These are phyloP conservation scores for Triops cancriformis DNA, from an alignment of 1,140 invertebrate genomes.

Conservation along the genomic window DNA sequence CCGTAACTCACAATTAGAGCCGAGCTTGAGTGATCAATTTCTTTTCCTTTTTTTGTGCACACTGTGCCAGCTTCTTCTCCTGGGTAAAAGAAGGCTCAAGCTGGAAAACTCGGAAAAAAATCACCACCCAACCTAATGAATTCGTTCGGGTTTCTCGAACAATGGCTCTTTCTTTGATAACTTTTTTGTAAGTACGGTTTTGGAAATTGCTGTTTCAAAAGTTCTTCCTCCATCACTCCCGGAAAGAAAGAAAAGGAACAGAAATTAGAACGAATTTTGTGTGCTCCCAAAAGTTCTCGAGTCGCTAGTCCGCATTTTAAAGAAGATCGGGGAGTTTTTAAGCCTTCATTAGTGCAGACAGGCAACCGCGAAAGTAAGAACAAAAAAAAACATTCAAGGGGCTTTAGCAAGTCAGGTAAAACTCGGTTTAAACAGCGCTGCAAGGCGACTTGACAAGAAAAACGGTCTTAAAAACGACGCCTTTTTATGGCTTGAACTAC, in stretches of 20 bases:
- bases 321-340: not conserved
- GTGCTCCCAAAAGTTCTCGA: not conserved
- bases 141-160: not conserved
- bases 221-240: not conserved
- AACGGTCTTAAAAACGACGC: conserved; percentile 8
- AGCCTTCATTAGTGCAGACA: not conserved
- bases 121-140: not conserved
- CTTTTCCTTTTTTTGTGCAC: not conserved
- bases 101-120: not conserved
- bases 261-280: not conserved
- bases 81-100: not conserved
- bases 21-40: conserved; percentile 7
- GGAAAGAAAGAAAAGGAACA: not conserved
- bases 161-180: not conserved
- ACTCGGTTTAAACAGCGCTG: not conserved
- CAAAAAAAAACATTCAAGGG: too few relatives aligned
- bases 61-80: not conserved
- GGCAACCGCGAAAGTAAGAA: not conserved
- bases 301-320: too few relatives aligned
- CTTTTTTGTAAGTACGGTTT: not conserved
- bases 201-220: not conserved
- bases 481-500: not conserved
- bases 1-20: conserved; percentile 9
- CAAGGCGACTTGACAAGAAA: not conserved
- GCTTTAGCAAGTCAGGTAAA: not conserved